phyloP scores from a whole-genome alignment of 2,888 invertebrate species.

The Drosophila anomelani region DNA sequence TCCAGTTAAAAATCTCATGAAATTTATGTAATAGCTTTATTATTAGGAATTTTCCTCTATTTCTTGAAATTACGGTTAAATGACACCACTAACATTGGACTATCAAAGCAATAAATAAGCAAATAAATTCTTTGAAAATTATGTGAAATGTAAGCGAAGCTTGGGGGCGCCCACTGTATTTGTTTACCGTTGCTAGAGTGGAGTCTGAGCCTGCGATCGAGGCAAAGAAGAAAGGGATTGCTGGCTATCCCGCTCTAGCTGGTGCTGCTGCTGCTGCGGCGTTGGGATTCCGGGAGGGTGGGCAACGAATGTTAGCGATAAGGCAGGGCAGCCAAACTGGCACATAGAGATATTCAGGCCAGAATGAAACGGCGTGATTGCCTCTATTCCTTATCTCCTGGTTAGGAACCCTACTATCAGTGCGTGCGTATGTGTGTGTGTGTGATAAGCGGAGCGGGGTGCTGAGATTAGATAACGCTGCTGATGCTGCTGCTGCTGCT shows the following conservation, averaged over 20 bases:
- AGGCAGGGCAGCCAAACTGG: conserved; percentile 30
- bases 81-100: background rate
- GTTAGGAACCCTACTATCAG: conserved; percentile 7
- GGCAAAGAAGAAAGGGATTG: conserved; percentile 16
- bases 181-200: conserved; percentile 32
- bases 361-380: conserved; percentile 59
- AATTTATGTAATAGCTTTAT: background rate
- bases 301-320: conserved; percentile 22
- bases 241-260: conserved; percentile 6
- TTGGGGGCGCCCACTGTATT: conserved; percentile 20
- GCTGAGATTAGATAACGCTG: conserved; percentile 45
- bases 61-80: background rate
- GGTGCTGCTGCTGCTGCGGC: background rate
- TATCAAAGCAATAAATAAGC: background rate
- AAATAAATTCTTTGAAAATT: background rate
- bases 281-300: conserved; percentile 10
- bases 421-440: background rate
- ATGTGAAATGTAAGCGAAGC: conserved; percentile 86
- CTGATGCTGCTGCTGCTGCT: conserved; percentile 19
- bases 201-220: conserved; percentile 41
- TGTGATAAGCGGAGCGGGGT: conserved; percentile 25
- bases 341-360: conserved; percentile 47
- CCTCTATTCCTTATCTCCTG: conserved; percentile 34
- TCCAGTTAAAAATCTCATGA: background rate
- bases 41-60: background rate